Evolutionary conservation across 2,113 vertebrate genomes (phyloP).

Genomic region (Tychaedon coryphoeus): DNA sequence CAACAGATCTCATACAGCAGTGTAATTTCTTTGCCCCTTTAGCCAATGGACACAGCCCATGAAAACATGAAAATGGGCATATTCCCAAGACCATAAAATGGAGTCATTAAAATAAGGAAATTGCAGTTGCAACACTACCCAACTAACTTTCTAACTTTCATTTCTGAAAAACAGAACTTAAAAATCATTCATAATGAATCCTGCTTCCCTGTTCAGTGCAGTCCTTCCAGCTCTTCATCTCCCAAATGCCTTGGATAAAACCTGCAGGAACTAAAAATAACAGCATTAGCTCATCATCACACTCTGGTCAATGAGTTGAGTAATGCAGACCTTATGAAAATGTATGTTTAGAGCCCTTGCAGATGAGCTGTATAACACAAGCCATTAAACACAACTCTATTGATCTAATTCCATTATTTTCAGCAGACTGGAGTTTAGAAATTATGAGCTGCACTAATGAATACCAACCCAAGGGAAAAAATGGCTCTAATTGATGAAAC

Average conservation of each 20-base stretch:
- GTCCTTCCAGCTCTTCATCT: constrained; percentile 21
- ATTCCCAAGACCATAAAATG: background rate
- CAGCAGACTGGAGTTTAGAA: constrained; percentile 32
- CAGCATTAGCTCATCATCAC: constrained; percentile 53
- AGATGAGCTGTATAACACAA: constrained; percentile 57
- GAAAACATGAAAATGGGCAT: background rate
- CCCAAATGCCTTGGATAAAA: background rate
- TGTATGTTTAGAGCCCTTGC: constrained; percentile 22
- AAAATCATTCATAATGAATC: background rate
- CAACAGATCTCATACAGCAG: background rate
- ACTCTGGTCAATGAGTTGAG: constrained; percentile 62
- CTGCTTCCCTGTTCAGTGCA: background rate
- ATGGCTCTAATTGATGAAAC: background rate
- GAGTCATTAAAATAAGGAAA: background rate
- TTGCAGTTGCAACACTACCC: background rate
- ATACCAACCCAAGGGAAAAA: background rate
- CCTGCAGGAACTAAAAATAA: constrained; percentile 50
- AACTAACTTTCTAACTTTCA: background rate
- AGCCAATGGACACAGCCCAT: background rate
- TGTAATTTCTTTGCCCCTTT: background rate
- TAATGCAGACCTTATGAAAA: constrained; percentile 66
- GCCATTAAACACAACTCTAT: constrained; percentile 59
- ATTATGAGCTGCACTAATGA: constrained; percentile 35
- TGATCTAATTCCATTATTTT: constrained; percentile 66
- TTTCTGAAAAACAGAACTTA: constrained; percentile 28